A percentile compares a stretch with the other conserved stretches of the same genome.
Conservation (phyloP, 2,888 invertebrate species). For the Zele albiditarsus region DNA sequence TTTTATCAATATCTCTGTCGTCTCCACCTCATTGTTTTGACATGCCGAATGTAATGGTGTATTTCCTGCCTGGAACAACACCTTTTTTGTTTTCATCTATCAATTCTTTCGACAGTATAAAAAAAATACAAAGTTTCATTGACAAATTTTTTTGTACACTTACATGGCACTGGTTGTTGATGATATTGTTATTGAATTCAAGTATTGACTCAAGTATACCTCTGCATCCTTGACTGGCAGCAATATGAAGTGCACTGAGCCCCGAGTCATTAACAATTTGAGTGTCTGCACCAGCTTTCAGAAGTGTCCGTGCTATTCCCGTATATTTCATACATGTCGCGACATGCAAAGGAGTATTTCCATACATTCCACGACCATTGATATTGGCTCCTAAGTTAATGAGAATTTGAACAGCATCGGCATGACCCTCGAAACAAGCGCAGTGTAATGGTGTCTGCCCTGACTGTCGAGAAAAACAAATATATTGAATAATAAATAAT, state of each 20-base stretch:
- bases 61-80: conserved; percentile 76
- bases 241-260: conserved; percentile 80
- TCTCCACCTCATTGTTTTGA: conserved; percentile 81
- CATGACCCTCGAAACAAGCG: conserved; percentile 81
- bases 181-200: conserved; percentile 76
- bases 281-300: conserved; percentile 80
- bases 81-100: neutral
- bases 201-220: conserved; percentile 81
- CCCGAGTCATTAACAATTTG: conserved; percentile 78
- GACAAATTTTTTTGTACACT: conserved; percentile 52
- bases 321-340: conserved; percentile 85
- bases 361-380: conserved; percentile 81
- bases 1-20: conserved; percentile 80
- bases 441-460: conserved; percentile 81
- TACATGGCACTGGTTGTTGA: conserved; percentile 82
- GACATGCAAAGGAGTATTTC: conserved; percentile 83
- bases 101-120: too few relatives aligned
- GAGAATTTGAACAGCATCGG: conserved; percentile 77
- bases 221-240: conserved; percentile 80
- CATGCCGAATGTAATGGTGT: conserved; percentile 86
- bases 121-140: too few relatives aligned
- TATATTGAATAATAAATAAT: conserved; percentile 11
- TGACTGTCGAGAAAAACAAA: conserved; percentile 70
- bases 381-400: conserved; percentile 79
- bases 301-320: conserved; percentile 80